Percentiles rank a stretch among this genome's conserved stretches.
Evolutionary conservation across 2,797 vertebrate genomes (phyloP).

Genomic region (Gymnoscopelus microlampas): DNA sequence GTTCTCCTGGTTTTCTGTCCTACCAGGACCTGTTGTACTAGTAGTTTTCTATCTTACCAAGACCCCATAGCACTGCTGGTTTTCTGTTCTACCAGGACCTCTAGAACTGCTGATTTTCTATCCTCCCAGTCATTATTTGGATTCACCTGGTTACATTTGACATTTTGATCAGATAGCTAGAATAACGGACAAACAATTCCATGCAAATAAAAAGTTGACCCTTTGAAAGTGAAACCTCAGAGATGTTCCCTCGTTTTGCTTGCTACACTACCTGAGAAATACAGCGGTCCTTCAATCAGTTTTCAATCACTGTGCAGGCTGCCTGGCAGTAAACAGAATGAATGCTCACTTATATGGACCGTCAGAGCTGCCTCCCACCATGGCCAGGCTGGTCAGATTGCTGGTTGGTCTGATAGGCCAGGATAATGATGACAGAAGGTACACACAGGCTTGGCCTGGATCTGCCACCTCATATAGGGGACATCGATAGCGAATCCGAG

Average conservation of each 20-base stretch:
- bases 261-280: constrained; percentile 11
- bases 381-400: constrained; percentile 8
- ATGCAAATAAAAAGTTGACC: too few relatives aligned
- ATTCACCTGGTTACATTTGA: too few relatives aligned
- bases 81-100: too few relatives aligned
- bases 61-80: too few relatives aligned
- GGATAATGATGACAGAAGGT: constrained; percentile 72
- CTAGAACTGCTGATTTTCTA: too few relatives aligned
- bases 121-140: too few relatives aligned
- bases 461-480: constrained; percentile 69
- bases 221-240: not conserved
- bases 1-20: too few relatives aligned
- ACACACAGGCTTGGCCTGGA: constrained; percentile 70
- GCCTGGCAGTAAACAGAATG: constrained; percentile 46
- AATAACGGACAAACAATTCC: too few relatives aligned
- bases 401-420: constrained; percentile 40
- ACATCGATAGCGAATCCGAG: constrained; percentile 52
- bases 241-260: not conserved
- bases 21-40: too few relatives aligned
- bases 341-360: constrained; percentile 57
- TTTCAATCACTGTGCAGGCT: constrained; percentile 35
- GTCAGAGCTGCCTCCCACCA: constrained; percentile 30
- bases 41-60: too few relatives aligned
- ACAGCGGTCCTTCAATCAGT: constrained; percentile 53
- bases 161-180: too few relatives aligned